phyloP scores from a whole-genome alignment of 2,797 vertebrate genomes.

The Remorina albescens region DNA sequence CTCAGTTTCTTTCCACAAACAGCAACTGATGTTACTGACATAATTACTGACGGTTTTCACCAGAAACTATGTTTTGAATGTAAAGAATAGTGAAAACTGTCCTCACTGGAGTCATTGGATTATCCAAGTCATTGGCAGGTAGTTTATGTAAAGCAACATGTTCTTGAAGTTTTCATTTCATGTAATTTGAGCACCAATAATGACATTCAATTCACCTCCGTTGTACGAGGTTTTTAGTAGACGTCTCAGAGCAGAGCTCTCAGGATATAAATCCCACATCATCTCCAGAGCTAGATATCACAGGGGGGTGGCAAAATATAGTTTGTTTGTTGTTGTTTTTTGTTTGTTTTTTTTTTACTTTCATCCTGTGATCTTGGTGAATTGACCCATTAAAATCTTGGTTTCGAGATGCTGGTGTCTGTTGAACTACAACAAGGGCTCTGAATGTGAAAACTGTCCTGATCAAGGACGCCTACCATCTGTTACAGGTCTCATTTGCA shows the following conservation, averaged over 20 bases:
- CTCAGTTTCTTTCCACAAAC: background rate
- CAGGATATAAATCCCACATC: slow-evolving; percentile 8
- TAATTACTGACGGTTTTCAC: background rate
- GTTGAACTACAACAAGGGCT: slow-evolving; percentile 62
- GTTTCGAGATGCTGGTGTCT: slow-evolving; percentile 52
- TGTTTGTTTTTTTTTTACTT: too few relatives aligned
- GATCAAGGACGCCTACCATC: slow-evolving; percentile 44
- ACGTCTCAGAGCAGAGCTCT: background rate
- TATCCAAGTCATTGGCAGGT: background rate
- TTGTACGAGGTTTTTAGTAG: background rate
- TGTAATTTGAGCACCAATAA: background rate
- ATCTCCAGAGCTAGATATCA: slow-evolving; percentile 3
- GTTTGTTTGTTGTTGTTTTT: too few relatives aligned
- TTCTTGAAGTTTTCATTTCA: background rate
- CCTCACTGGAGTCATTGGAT: background rate
- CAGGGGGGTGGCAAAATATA: background rate
- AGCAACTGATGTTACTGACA: background rate
- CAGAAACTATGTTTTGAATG: slow-evolving; percentile 4
- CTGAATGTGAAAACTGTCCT: slow-evolving; percentile 56
- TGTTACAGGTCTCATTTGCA: slow-evolving; percentile 54
- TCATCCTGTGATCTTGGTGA: slow-evolving; percentile 15
- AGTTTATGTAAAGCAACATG: background rate
- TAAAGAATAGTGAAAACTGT: background rate
- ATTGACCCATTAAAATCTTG: slow-evolving; percentile 26
- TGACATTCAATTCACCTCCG: background rate